phyloP scores from a whole-genome alignment of 2,113 vertebrate genomes.

The western clawed frog (Xenopus tropicalis) region DNA sequence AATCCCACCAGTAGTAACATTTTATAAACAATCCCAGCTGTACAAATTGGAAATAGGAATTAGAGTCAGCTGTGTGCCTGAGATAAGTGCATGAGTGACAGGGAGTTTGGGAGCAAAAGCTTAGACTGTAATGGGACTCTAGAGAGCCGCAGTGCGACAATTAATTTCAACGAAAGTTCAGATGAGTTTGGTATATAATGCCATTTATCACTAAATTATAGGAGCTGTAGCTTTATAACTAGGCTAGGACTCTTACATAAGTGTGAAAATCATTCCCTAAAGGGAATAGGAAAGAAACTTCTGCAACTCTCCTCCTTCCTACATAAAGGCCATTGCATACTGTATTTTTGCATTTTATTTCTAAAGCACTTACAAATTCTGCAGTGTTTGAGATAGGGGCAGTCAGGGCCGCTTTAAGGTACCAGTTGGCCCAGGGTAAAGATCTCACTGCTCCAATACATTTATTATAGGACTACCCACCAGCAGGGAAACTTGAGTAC shows the following conservation, averaged over 20 bases:
- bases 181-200: constrained; percentile 35
- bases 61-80: constrained; percentile 41
- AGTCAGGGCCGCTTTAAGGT: too few species aligned
- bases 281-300: too few species aligned
- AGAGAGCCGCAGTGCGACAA: constrained; percentile 26
- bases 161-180: constrained; percentile 27
- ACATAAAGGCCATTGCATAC: too few species aligned
- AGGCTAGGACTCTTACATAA: background rate
- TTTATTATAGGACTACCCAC: too few species aligned
- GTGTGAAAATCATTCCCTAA: too few species aligned
- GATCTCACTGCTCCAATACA: too few species aligned
- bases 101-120: constrained; percentile 25
- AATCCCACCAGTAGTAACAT: constrained; percentile 30
- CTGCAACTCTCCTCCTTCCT: too few species aligned
- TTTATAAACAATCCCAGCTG: constrained; percentile 33
- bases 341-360: too few species aligned
- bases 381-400: too few species aligned
- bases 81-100: constrained; percentile 44
- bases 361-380: too few species aligned
- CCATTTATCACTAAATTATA: constrained; percentile 32
- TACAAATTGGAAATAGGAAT: constrained; percentile 44
- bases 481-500: too few species aligned
- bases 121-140: constrained; percentile 40
- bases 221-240: background rate
- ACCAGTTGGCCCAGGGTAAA: too few species aligned